These are phyloP conservation scores for Caenorhabditis macrosperma DNA, from an alignment of 2,888 invertebrate species.

Conservation along the genomic window DNA sequence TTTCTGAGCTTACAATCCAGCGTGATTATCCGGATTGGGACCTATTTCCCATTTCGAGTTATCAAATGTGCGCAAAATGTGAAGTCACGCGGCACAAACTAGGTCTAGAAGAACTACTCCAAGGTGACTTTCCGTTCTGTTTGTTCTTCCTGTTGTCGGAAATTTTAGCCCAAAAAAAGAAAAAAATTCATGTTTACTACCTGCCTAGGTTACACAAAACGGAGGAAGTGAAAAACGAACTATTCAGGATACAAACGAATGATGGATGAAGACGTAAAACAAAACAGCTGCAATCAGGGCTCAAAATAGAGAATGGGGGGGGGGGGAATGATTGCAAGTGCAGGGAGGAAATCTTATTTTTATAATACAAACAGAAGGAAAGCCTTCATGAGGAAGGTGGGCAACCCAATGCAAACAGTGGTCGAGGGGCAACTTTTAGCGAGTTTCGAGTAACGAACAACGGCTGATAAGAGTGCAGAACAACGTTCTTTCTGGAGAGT, in stretches of 20 bases:
- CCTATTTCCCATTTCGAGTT: neutral
- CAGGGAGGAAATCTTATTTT: constrained; percentile 1
- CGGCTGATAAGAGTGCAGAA: neutral
- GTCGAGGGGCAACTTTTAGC: neutral
- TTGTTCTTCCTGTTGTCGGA: too few species aligned
- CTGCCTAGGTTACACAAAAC: too few species aligned
- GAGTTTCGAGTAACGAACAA: neutral
- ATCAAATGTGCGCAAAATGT: neutral
- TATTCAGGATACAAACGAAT: too few species aligned
- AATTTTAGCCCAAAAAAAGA: too few species aligned
- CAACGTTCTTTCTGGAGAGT: neutral
- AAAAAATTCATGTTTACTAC: too few species aligned
- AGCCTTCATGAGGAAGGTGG: constrained; percentile 3
- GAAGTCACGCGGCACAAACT: neutral
- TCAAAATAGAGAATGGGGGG: too few species aligned
- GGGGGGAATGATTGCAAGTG: neutral
- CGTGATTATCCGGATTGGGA: neutral
- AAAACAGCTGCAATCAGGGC: too few species aligned
- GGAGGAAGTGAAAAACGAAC: too few species aligned
- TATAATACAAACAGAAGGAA: constrained; percentile 30
- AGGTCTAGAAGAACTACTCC: neutral
- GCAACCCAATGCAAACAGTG: constrained; percentile 23
- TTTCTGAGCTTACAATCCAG: neutral
- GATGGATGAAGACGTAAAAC: too few species aligned
- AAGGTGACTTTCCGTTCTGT: neutral